Percentiles rank a stretch among this genome's conserved stretches.
phyloP scores from a whole-genome alignment of 2,797 vertebrate species.

The Poecilia velifera region DNA sequence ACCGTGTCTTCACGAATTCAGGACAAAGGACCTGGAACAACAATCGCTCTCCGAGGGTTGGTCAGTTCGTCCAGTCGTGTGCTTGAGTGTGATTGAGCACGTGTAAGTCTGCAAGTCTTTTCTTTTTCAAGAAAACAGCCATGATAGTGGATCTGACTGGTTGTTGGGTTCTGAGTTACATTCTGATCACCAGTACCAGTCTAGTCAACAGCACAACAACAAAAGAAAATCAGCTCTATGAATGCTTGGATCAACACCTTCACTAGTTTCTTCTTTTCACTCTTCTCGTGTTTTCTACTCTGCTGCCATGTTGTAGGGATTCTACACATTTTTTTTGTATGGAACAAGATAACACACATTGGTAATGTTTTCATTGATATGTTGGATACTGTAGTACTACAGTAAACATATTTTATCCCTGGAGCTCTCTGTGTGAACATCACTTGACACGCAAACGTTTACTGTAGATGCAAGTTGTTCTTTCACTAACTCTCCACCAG shows the following conservation, averaged over 20 bases:
- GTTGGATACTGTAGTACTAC: slow-evolving; percentile 80
- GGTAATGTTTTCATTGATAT: slow-evolving; percentile 74
- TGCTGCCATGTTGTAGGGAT: slow-evolving; percentile 70
- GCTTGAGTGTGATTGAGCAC: slow-evolving; percentile 10
- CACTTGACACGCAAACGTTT: neutral
- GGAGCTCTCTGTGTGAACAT: slow-evolving; percentile 5
- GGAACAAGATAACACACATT: slow-evolving; percentile 51
- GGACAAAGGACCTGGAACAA: slow-evolving; percentile 49
- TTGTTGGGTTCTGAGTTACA: slow-evolving; percentile 42
- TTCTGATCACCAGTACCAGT: slow-evolving; percentile 47
- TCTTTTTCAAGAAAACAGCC: slow-evolving; percentile 36
- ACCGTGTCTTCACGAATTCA: slow-evolving; percentile 58
- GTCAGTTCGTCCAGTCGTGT: slow-evolving; percentile 2
- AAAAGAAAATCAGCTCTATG: slow-evolving; percentile 47
- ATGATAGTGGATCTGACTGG: slow-evolving; percentile 46
- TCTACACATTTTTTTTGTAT: slow-evolving; percentile 64
- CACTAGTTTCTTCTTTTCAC: slow-evolving; percentile 54
- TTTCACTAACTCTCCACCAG: slow-evolving; percentile 49
- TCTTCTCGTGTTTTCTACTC: slow-evolving; percentile 69
- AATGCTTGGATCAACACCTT: slow-evolving; percentile 59
- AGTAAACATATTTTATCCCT: slow-evolving; percentile 82
- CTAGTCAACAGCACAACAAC: slow-evolving; percentile 38
- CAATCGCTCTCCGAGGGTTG: slow-evolving; percentile 55
- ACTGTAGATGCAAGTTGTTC: neutral
- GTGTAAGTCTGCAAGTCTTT: slow-evolving; percentile 46